phyloP scores from a whole-genome alignment of 2,797 vertebrate genomes.

The Macrochelys suwanniensis region DNA sequence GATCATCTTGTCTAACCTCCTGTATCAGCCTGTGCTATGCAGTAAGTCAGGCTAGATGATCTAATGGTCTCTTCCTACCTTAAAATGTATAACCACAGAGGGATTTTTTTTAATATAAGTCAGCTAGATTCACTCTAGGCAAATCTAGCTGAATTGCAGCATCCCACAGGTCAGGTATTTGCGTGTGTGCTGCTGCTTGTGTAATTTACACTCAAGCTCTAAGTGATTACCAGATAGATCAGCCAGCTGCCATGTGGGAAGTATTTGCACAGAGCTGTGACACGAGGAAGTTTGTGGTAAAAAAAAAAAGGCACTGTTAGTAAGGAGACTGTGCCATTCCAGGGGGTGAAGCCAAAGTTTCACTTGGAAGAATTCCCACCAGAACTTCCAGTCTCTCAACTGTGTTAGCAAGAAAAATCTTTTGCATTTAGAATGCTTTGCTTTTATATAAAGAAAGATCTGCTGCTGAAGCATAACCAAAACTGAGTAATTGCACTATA shows the following conservation, averaged over 20 bases:
- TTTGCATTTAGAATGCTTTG: slow-evolving; percentile 69
- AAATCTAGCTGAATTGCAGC: background rate
- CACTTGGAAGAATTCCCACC: slow-evolving; percentile 82
- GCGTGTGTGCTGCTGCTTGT: background rate
- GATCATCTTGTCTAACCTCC: background rate
- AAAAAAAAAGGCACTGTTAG: slow-evolving; percentile 65
- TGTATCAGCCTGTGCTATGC: background rate
- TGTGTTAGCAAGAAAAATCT: slow-evolving; percentile 68
- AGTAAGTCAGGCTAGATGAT: background rate
- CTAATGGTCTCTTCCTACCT: slow-evolving; percentile 20
- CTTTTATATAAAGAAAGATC: slow-evolving; percentile 75
- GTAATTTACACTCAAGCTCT: slow-evolving; percentile 60
- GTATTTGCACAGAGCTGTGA: slow-evolving; percentile 75
- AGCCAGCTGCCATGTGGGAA: slow-evolving; percentile 78
- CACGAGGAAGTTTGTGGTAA: slow-evolving; percentile 76
- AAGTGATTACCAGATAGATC: slow-evolving; percentile 73
- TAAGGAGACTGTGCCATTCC: slow-evolving; percentile 77
- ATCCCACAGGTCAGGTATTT: background rate
- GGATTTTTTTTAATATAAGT: background rate
- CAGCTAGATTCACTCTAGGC: background rate
- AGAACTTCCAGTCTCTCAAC: slow-evolving; percentile 80
- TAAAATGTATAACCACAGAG: background rate
- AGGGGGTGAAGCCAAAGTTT: slow-evolving; percentile 81
- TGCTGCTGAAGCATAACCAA: slow-evolving; percentile 51
- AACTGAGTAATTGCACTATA: slow-evolving; percentile 39